Evolutionary conservation across 2,113 vertebrate genomes (phyloP).

Genomic region (Phylloscopus trochiloides): DNA sequence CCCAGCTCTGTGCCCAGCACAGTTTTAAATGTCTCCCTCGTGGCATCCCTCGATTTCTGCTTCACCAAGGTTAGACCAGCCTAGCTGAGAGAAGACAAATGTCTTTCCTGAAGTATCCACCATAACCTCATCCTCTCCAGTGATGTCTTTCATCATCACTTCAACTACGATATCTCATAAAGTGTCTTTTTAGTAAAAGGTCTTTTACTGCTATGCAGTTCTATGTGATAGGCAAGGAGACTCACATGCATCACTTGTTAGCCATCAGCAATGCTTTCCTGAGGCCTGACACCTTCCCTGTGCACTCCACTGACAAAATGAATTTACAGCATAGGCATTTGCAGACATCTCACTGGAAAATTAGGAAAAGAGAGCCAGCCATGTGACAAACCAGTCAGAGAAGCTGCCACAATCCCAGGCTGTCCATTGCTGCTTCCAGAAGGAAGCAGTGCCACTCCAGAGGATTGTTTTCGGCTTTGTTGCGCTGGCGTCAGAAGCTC

Average conservation of each 20-base stretch:
- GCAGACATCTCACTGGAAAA: background rate
- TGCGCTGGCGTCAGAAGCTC: background rate
- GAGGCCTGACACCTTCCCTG: background rate
- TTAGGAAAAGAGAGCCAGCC: background rate
- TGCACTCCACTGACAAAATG: background rate
- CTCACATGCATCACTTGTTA: too few relatives aligned
- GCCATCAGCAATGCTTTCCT: background rate
- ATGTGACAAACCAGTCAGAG: rapidly evolving
- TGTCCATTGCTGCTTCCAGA: background rate
- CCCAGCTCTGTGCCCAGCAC: background rate
- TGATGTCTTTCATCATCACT: background rate
- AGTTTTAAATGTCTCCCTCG: background rate
- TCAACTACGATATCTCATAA: background rate
- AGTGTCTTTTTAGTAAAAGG: background rate
- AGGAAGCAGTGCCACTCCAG: background rate
- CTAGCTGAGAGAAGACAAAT: background rate
- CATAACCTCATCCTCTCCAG: background rate
- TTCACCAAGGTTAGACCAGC: background rate
- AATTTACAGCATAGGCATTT: background rate
- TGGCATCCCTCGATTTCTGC: rapidly evolving
- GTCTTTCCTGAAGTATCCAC: background rate
- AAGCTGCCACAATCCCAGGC: background rate
- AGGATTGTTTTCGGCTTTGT: background rate
- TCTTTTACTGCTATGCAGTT: background rate
- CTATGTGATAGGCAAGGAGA: background rate